Evolutionary conservation across 2,888 invertebrate genomes (phyloP).

Genomic region (Campoletis raptor): DNA sequence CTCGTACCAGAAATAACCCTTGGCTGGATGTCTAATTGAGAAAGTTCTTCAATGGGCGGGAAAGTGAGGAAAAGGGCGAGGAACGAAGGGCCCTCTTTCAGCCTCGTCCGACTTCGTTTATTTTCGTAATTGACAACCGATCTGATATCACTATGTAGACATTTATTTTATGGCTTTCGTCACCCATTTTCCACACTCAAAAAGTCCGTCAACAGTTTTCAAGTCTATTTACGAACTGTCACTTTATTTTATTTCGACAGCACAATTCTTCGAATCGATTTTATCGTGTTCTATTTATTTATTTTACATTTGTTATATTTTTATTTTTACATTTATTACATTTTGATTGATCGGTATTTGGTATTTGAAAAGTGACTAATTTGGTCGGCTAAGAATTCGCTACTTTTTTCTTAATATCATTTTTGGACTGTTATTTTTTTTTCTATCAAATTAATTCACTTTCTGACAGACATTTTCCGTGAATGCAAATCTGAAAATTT

Average conservation of each 20-base stretch:
- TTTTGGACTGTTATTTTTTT: neutral
- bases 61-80: neutral
- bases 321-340: too few species aligned
- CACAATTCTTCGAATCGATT: neutral
- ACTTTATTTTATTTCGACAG: neutral
- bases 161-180: neutral
- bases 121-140: conserved; percentile 18
- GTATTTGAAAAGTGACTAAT: neutral
- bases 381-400: neutral
- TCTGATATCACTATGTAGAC: neutral
- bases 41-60: conserved; percentile 22
- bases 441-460: conserved; percentile 7
- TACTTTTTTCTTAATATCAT: neutral
- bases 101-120: conserved; percentile 13
- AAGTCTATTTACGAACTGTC: neutral
- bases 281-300: neutral
- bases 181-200: neutral
- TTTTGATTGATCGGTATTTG: neutral
- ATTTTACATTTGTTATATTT: neutral
- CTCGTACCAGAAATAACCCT: conserved; percentile 14
- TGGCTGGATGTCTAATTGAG: neutral
- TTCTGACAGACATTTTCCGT: conserved; percentile 43
- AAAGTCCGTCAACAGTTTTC: neutral
- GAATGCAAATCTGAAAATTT: conserved; percentile 50
- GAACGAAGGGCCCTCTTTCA: conserved; percentile 1